Conservation (phyloP, 2,888 invertebrate genomes). For the Lasioglossum figueresi region DNA sequence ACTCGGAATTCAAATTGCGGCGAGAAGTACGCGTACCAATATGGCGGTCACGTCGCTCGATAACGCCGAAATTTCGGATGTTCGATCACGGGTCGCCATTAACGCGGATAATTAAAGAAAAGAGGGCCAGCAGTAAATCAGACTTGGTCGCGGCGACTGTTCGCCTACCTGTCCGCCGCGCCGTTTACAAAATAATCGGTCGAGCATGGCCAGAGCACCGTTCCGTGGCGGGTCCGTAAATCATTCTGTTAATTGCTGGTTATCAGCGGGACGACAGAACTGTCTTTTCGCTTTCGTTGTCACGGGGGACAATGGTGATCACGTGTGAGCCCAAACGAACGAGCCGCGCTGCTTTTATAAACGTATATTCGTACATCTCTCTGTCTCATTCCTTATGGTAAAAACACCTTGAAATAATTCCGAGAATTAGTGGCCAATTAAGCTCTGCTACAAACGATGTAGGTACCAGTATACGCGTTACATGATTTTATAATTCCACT, state of each 20-base stretch:
- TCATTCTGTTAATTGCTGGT: constrained; percentile 78
- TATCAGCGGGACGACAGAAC: constrained; percentile 69
- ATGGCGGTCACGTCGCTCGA: not conserved
- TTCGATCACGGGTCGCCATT: constrained; percentile 34
- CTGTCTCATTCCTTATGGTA: too few relatives aligned
- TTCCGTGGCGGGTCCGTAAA: constrained; percentile 70
- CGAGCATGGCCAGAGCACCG: constrained; percentile 31
- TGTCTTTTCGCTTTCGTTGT: constrained; percentile 62
- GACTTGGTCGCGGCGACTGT: constrained; percentile 42
- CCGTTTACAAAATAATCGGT: constrained; percentile 71
- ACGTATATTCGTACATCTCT: not conserved
- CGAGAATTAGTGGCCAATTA: not conserved
- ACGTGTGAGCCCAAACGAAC: constrained; percentile 26
- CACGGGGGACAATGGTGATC: constrained; percentile 65
- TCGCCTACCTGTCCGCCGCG: constrained; percentile 35
- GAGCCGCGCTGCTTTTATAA: not conserved
- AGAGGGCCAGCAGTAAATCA: constrained; percentile 70
- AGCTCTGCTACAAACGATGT: not conserved
- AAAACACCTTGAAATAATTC: not conserved
- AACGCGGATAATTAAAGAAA: constrained; percentile 61
- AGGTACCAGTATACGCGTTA: not conserved
- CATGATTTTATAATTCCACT: not conserved
- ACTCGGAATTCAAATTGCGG: not conserved
- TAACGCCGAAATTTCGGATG: not conserved
- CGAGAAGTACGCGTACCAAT: not conserved